A percentile compares a stretch with the other conserved stretches of the same genome.
Evolutionary conservation across 2,888 invertebrate species (phyloP).

Genomic region (Onchidella celtica): DNA sequence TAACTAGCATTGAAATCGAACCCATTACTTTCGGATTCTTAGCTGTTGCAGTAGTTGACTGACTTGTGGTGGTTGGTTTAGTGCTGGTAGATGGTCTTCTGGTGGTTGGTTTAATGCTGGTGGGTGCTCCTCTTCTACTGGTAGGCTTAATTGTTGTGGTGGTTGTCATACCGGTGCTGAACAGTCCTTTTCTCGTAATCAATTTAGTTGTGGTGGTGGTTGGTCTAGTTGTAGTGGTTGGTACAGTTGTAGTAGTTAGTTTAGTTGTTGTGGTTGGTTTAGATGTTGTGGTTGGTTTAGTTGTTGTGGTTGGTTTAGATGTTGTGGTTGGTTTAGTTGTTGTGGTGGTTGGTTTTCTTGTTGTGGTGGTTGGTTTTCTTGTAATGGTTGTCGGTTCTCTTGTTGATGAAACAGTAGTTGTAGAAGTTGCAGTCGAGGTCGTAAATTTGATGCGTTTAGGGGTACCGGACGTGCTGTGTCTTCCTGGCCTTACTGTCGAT

Average conservation of each 20-base stretch:
- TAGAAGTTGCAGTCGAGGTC: background rate
- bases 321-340: background rate
- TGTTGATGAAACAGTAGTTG: background rate
- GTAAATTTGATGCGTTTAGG: too few species aligned
- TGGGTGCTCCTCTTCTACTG: background rate
- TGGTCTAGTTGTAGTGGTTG: background rate
- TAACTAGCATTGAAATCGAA: too few species aligned
- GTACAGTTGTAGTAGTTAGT: background rate
- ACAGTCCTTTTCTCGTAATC: background rate
- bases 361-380: background rate
- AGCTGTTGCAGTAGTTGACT: background rate
- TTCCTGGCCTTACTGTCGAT: too few species aligned
- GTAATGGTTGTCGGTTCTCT: background rate
- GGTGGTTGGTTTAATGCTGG: background rate
- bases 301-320: background rate
- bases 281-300: background rate
- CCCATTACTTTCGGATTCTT: too few species aligned
- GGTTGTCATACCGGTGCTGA: background rate
- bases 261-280: background rate
- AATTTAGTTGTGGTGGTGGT: background rate
- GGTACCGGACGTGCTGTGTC: too few species aligned
- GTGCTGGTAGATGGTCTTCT: background rate
- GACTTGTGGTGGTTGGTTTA: background rate
- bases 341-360: background rate
- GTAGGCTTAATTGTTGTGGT: background rate